Base-by-base conservation (phyloP, 2,888 invertebrate species). In the Galerucella nymphaeae region DNA sequence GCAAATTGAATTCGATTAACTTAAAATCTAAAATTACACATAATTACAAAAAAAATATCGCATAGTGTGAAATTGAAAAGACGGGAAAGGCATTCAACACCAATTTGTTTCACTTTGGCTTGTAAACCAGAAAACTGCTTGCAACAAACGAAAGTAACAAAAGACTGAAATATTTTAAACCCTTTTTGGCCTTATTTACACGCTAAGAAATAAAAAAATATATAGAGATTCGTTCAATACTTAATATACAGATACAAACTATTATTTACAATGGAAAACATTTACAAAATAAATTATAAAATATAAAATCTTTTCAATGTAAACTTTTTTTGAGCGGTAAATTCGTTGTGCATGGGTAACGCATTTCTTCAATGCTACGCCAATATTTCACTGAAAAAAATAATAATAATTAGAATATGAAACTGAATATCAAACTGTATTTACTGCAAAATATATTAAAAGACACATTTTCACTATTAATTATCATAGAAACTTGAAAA, bases 311-410 rank as follows among this genome's bases (percentile, higher is more conserved):
- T 45, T 50, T 67, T 58, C 67, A 57, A 38, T 63, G n/a, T 67
- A 42, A 57, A 53, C 45, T n/a, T 16, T 62, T 64, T 57, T 76
- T 76, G 74, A 75, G 74, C 74, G 57, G 59, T 64, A 66, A 67
- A 67, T 73, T 75, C 74, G 76, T 76, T 76, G 76, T 76, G 62
- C 66, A 50, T 30, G 48, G 59, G 42, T 23, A 16, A 18, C 23
- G 48, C 18, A 41, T 13, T 13, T 38, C 67, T 16, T 53, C 45
- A 48, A 53, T 71, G 62, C 76, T 73, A 79, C 71, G 79, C 76
- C 72, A 74, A 65, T 75, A 79, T 79, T 74, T 79, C 79, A 61
- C 79, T 79, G 76, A 70, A 78, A 74, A 72, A 63, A 75, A 75
- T 63, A 30, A 72, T 57, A n/a, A 23, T 45, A 13, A 59, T 61